phyloP scores from a whole-genome alignment of 2,113 vertebrate genomes.

The Ameiurus melas region DNA sequence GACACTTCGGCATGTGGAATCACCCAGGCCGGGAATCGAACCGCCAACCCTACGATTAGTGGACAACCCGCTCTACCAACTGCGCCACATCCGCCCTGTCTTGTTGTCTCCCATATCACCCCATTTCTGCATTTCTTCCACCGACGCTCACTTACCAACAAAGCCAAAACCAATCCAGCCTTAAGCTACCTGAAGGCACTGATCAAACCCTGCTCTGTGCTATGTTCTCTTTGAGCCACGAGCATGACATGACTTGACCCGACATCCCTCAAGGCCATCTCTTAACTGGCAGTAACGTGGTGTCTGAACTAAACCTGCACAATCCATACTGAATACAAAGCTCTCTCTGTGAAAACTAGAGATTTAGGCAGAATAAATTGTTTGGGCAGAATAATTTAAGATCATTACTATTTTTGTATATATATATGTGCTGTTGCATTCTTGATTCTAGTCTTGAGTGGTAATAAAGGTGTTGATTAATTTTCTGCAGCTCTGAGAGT shows the following conservation, averaged over 20 bases:
- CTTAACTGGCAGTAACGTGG: background rate
- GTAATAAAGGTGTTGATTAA: background rate
- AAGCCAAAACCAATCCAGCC: background rate
- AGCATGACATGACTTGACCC: background rate
- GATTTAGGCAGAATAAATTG: too few relatives aligned
- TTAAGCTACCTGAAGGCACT: slow-evolving; percentile 8
- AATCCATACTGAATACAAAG: background rate
- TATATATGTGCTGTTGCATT: too few relatives aligned
- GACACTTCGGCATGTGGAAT: too few relatives aligned
- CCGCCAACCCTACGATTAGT: too few relatives aligned
- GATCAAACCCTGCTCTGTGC: background rate
- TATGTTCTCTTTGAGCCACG: background rate
- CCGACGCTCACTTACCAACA: background rate
- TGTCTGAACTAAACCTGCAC: background rate
- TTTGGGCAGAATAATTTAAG: background rate
- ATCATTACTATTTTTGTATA: too few relatives aligned
- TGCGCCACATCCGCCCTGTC: too few relatives aligned
- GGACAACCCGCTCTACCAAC: too few relatives aligned
- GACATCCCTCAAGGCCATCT: background rate
- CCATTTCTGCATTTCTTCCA: background rate
- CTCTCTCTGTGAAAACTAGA: background rate
- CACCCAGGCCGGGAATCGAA: too few relatives aligned
- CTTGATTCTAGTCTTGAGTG: background rate
- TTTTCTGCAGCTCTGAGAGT: background rate
- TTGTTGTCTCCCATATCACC: background rate